phyloP scores from a whole-genome alignment of 2,113 vertebrate species.

The Coregonus clupeaformis region DNA sequence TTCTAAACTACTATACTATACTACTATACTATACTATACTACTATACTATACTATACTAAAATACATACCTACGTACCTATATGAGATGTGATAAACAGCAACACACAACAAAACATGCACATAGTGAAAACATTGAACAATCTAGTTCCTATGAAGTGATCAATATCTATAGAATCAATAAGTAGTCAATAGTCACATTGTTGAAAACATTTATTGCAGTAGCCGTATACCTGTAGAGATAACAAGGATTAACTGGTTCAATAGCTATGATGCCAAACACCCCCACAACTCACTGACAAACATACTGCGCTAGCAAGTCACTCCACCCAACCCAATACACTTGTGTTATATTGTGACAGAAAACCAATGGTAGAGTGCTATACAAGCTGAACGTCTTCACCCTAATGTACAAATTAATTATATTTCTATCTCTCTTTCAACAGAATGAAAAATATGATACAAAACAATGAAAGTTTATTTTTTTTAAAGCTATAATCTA shows the following conservation, averaged over 20 bases:
- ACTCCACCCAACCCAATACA: constrained; percentile 84
- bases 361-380: constrained; percentile 83
- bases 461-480: constrained; percentile 78
- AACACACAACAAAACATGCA: constrained; percentile 50
- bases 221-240: constrained; percentile 98
- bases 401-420: constrained; percentile 83
- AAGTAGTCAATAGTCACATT: constrained; percentile 46
- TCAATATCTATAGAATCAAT: too few species aligned
- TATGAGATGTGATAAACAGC: constrained; percentile 5
- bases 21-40: too few species aligned
- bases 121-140: constrained; percentile 89
- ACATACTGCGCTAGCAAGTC: constrained; percentile 95
- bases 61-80: too few species aligned
- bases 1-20: too few species aligned
- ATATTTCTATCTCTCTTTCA: constrained; percentile 47
- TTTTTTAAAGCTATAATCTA: constrained; percentile 77
- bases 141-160: too few species aligned
- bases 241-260: constrained; percentile 98
- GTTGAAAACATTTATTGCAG: constrained; percentile 99
- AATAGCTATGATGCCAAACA: constrained; percentile 97
- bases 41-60: too few species aligned
- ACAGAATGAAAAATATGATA: constrained; percentile 75
- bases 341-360: constrained; percentile 83
- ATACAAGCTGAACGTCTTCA: constrained; percentile 84
- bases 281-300: constrained; percentile 94